phyloP scores from a whole-genome alignment of 2,888 invertebrate genomes.

The Bembecia ichneumoniformis region DNA sequence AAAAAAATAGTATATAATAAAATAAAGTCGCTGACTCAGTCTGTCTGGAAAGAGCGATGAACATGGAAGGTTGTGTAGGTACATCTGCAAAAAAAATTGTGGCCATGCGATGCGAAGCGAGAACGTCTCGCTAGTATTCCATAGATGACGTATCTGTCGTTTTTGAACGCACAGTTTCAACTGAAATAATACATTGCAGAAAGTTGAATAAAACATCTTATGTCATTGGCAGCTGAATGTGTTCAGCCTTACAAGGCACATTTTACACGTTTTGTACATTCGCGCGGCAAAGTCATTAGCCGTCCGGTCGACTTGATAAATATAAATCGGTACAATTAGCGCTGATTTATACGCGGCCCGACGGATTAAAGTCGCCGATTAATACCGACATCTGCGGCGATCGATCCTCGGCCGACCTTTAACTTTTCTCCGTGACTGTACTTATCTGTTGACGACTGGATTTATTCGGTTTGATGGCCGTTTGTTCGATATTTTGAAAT shows the following conservation, averaged over 20 bases:
- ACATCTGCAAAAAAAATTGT: too few species aligned
- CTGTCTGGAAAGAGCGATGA: too few species aligned
- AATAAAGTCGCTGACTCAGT: too few species aligned
- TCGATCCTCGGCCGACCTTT: constrained; percentile 60
- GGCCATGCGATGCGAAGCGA: too few species aligned
- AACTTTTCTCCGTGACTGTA: constrained; percentile 57
- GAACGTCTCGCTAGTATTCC: too few species aligned
- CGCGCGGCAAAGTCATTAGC: constrained; percentile 32
- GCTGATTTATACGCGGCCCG: constrained; percentile 55
- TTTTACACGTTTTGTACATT: constrained; percentile 23
- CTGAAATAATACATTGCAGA: too few species aligned
- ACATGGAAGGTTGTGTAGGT: too few species aligned
- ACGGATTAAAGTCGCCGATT: constrained; percentile 60
- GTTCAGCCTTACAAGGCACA: background rate
- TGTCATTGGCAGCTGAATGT: too few species aligned
- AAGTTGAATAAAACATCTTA: too few species aligned
- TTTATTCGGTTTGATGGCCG: background rate
- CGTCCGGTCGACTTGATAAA: constrained; percentile 42
- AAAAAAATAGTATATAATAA: too few species aligned
- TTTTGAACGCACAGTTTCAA: too few species aligned
- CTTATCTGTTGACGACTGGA: constrained; percentile 9
- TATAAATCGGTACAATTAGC: constrained; percentile 62
- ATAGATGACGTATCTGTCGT: too few species aligned
- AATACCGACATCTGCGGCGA: constrained; percentile 62
- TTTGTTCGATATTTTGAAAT: background rate